A percentile compares a stretch with the other conserved stretches of the same genome.
Evolutionary conservation across 1,140 invertebrate genomes (phyloP).

Genomic region (Drosophila serrata): DNA sequence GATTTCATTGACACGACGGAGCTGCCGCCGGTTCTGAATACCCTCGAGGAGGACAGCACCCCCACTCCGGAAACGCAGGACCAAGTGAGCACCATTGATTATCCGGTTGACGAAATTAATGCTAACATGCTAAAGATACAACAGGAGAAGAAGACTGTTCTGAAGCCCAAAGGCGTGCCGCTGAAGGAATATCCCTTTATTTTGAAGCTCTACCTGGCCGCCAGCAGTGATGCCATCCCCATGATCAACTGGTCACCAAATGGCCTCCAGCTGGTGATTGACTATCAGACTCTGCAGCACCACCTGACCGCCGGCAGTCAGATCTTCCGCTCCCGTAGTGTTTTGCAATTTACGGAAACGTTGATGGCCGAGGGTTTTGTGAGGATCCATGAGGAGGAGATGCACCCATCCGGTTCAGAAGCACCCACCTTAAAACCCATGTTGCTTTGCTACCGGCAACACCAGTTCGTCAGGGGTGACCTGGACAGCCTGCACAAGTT

Average conservation of each 20-base stretch:
- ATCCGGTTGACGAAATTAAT: not conserved
- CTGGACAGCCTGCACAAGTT: not conserved
- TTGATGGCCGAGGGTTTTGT: slow-evolving; percentile 34
- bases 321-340: slow-evolving; percentile 40
- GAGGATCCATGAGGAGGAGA: not conserved
- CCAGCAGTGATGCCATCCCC: not conserved
- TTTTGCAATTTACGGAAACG: slow-evolving; percentile 26
- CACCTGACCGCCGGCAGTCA: slow-evolving; percentile 23
- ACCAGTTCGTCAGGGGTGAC: slow-evolving; percentile 12
- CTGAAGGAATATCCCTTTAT: slow-evolving; percentile 19
- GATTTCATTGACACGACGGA: not conserved
- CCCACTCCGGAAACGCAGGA: not conserved
- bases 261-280: slow-evolving; percentile 32
- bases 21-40: not conserved
- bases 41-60: not conserved
- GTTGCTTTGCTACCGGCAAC: slow-evolving; percentile 25
- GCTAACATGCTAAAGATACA: not conserved
- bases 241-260: slow-evolving; percentile 41
- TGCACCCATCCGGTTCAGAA: rapidly evolving
- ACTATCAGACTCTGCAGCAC: slow-evolving; percentile 50
- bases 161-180: not conserved
- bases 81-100: not conserved
- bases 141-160: not conserved
- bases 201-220: slow-evolving; percentile 40
- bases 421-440: not conserved